Percentiles rank a stretch among this genome's conserved stretches.
Conservation (phyloP, 2,888 invertebrate species). For the Lysandra bellargus region DNA sequence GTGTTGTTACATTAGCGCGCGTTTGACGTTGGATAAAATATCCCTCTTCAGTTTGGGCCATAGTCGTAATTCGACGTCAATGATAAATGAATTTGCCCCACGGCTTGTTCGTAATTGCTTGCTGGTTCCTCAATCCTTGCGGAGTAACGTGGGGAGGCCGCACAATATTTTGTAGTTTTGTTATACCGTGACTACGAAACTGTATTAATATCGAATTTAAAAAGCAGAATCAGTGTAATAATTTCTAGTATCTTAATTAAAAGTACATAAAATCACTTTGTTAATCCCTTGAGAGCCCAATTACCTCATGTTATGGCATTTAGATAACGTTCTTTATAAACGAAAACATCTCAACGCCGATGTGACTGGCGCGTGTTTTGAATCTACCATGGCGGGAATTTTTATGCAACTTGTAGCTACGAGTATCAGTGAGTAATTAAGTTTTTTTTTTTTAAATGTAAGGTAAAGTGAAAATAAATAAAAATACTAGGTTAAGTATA, state of each 20-base stretch:
- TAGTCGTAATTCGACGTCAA: background rate
- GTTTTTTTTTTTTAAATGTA: background rate
- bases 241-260: background rate
- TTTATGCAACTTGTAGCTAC: slow-evolving; percentile 35
- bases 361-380: background rate
- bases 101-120: background rate
- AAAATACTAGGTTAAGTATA: background rate
- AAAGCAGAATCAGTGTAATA: background rate
- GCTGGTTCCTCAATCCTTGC: background rate
- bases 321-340: slow-evolving; percentile 26
- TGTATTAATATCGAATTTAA: background rate
- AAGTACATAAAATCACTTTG: slow-evolving; percentile 1
- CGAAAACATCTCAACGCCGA: slow-evolving; percentile 7
- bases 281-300: slow-evolving; percentile 18
- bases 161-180: background rate
- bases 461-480: background rate
- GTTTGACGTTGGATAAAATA: background rate
- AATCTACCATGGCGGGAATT: slow-evolving; percentile 33
- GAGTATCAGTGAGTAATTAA: slow-evolving; percentile 33
- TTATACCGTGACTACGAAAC: background rate
- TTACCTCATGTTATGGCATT: background rate
- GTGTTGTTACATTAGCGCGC: background rate
- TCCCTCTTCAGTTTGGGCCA: background rate
- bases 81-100: background rate
- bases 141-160: background rate